Conservation (phyloP, 2,888 invertebrate genomes). For the Sialis lutaria region DNA sequence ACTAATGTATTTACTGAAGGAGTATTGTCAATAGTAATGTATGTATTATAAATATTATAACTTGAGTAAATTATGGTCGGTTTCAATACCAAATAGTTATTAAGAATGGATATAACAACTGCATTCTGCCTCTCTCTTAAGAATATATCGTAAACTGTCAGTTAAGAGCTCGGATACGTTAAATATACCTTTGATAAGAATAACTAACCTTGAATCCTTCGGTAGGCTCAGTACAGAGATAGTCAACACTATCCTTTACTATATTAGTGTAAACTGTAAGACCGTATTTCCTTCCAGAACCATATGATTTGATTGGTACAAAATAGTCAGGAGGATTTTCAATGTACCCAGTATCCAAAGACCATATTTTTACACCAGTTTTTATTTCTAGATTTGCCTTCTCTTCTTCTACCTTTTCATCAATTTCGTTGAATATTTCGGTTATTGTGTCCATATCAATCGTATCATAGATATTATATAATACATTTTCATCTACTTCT, state of each 20-base stretch:
- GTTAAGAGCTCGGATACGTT: too few relatives aligned
- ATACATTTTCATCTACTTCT: too few relatives aligned
- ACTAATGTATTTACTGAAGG: not conserved
- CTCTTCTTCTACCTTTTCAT: too few relatives aligned
- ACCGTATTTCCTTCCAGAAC: not conserved
- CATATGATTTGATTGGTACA: not conserved
- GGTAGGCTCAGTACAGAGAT: slow-evolving; percentile 14
- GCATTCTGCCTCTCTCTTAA: too few relatives aligned
- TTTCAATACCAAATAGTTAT: too few relatives aligned
- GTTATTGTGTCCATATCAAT: too few relatives aligned
- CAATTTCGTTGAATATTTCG: too few relatives aligned
- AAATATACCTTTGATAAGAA: not conserved
- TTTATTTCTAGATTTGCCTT: too few relatives aligned
- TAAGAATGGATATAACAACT: too few relatives aligned
- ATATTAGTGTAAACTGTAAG: slow-evolving; percentile 9
- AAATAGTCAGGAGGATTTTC: not conserved
- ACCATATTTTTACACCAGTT: not conserved
- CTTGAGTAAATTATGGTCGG: too few relatives aligned
- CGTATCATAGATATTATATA: too few relatives aligned
- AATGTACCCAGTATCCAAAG: slow-evolving; percentile 6
- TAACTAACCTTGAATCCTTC: slow-evolving; percentile 14
- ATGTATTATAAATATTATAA: not conserved
- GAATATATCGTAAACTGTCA: too few relatives aligned
- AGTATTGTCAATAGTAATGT: not conserved
- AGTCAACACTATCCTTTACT: slow-evolving; percentile 9